Evolutionary conservation across 2,888 invertebrate genomes (phyloP).

Genomic region (Pandemis heparana): DNA sequence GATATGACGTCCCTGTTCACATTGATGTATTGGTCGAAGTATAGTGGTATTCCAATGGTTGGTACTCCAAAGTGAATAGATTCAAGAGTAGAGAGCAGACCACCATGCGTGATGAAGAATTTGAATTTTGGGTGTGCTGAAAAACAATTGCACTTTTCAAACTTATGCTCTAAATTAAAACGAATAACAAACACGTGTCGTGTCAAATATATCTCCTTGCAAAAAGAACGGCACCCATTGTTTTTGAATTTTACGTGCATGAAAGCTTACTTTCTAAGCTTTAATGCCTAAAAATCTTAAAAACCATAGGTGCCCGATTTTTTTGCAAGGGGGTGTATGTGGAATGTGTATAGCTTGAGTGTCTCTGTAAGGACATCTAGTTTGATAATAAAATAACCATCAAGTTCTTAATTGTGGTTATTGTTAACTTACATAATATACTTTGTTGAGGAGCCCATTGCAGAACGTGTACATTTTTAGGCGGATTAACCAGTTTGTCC

Average conservation of each 20-base stretch:
- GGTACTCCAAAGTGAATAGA: constrained; percentile 64
- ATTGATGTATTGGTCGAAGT: constrained; percentile 43
- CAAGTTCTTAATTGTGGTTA: background rate
- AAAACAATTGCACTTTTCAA: constrained; percentile 31
- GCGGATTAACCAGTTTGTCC: constrained; percentile 48
- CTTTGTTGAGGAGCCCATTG: constrained; percentile 74
- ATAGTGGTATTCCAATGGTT: constrained; percentile 61
- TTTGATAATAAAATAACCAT: background rate
- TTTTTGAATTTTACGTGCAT: too few relatives aligned
- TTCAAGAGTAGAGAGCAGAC: constrained; percentile 62
- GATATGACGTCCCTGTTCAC: constrained; percentile 29
- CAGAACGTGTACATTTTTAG: constrained; percentile 55
- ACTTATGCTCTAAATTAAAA: too few relatives aligned
- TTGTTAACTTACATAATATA: constrained; percentile 61
- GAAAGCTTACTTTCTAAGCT: too few relatives aligned
- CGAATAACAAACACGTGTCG: too few relatives aligned
- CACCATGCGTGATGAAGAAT: constrained; percentile 65
- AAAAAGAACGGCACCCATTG: too few relatives aligned
- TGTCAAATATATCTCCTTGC: too few relatives aligned
- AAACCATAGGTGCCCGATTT: too few relatives aligned
- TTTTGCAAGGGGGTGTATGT: too few relatives aligned
- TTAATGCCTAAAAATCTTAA: too few relatives aligned
- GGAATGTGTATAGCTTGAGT: too few relatives aligned
- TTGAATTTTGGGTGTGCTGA: constrained; percentile 62
- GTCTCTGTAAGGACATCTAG: too few relatives aligned